These are phyloP conservation scores for Lapara coniferarum DNA, from an alignment of 2,888 invertebrate genomes.

Conservation along the genomic window DNA sequence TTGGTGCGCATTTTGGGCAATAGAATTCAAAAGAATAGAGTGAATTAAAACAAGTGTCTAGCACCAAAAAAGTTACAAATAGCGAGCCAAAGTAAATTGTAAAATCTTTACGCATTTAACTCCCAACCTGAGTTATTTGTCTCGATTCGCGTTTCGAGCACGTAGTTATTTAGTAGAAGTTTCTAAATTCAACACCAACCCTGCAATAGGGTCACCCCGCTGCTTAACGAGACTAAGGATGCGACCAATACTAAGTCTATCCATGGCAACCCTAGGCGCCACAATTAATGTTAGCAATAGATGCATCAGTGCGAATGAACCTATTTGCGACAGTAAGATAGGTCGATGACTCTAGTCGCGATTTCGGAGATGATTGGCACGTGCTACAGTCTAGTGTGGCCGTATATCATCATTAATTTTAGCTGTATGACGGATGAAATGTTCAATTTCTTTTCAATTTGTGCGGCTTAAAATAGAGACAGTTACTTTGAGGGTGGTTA, in stretches of 20 bases:
- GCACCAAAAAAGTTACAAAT: too few relatives aligned
- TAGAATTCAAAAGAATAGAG: too few relatives aligned
- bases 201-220: background rate
- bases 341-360: conserved; percentile 47
- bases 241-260: background rate
- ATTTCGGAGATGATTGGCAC: conserved; percentile 46
- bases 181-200: too few relatives aligned
- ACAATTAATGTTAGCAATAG: conserved; percentile 71
- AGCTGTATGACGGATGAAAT: conserved; percentile 2
- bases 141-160: too few relatives aligned
- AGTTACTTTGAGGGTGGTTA: background rate
- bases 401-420: conserved; percentile 5
- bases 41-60: too few relatives aligned
- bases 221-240: background rate
- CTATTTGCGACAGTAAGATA: conserved; percentile 52
- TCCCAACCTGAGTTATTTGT: too few relatives aligned
- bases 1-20: too few relatives aligned
- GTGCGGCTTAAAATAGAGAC: background rate
- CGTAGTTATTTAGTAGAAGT: too few relatives aligned
- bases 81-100: too few relatives aligned
- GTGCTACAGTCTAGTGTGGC: conserved; percentile 25
- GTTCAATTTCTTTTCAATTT: conserved; percentile 1
- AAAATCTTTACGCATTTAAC: too few relatives aligned
- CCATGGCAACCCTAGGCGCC: conserved; percentile 30
- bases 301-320: conserved; percentile 50